phyloP scores from a whole-genome alignment of 2,797 vertebrate species.

The Mus caroli region DNA sequence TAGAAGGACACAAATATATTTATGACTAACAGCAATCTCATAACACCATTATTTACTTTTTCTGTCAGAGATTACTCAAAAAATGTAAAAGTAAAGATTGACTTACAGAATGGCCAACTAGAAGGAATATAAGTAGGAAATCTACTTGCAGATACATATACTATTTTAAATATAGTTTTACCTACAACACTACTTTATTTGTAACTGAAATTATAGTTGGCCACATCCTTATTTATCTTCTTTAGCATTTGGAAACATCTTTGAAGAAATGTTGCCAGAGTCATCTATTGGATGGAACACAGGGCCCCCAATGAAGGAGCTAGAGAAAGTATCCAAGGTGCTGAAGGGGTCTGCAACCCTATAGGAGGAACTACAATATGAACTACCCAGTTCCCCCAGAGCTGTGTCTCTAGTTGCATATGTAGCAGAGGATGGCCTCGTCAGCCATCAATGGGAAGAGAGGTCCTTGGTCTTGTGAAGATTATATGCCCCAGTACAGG shows the following conservation, averaged over 20 bases:
- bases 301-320: too few relatives aligned
- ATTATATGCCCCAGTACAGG: too few relatives aligned
- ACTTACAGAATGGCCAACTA: constrained; percentile 12
- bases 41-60: neutral
- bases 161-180: constrained; percentile 55
- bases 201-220: constrained; percentile 12
- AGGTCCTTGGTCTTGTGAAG: too few relatives aligned
- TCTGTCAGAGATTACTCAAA: neutral
- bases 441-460: too few relatives aligned
- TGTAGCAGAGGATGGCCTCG: too few relatives aligned
- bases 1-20: neutral
- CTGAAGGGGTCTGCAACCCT: too few relatives aligned
- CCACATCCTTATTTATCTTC: neutral
- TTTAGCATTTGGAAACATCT: constrained; percentile 23
- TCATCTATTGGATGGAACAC: too few relatives aligned
- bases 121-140: constrained; percentile 12
- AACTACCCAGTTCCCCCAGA: too few relatives aligned
- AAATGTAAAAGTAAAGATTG: neutral
- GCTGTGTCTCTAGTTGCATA: too few relatives aligned
- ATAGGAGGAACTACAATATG: too few relatives aligned
- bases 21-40: neutral
- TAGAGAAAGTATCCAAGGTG: too few relatives aligned
- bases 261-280: neutral
- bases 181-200: neutral
- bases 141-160: constrained; percentile 35